Base-by-base conservation (phyloP, 64 coral and sea anemone genomes). In the Pocillopora damicornis region DNA sequence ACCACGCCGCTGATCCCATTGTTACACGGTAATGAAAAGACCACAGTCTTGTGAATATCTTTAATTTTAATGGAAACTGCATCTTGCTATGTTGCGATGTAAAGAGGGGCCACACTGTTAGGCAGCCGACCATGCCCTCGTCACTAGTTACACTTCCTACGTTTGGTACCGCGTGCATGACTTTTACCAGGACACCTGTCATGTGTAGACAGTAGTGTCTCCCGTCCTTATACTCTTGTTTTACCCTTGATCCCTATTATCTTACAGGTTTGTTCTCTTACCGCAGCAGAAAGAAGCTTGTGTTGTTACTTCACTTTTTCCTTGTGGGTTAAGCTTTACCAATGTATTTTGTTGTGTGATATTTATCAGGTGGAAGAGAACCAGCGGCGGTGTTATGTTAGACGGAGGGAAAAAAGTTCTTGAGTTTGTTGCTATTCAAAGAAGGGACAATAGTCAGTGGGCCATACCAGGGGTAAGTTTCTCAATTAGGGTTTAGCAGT, bases 1-100 rank as follows among this genome's bases (percentile, higher is more conserved):
- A 99, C 86, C 97, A 99, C 68, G 97, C 97, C 15, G 97, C 93
- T 84, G 97, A 99, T 60, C 97, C 97, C 5, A 91, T 99, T 56
- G 97, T 99, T 1, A 99, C 97, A 60, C 76, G 97, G 90, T 92
- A 87, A 51, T 34, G 10, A 25, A 42, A 61, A 66, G 11, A 62
- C 61, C 2, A 51, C 7, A 7, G 42, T 1, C 3, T 51, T 51
- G 7, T 51, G 7, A 2, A 51, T 51, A 51, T 51, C 42, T 51
- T 4, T 51, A 51, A 51, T 51, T 51, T 7, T 51, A 51, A 51
- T 7, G 42, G 42, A 51, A 51, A 51, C 42, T 4, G 42, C 7
- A 51, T 51, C 42, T 51, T 51, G 42, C 42, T 7, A 51, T 51
- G 42, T 51, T 51, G 42, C 30, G 42, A 51, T 51, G 42, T 51